Evolutionary conservation across 2,113 vertebrate species (phyloP), one percentile per base, ranked within the genome.

Genomic region (Centrocercus urophasianus): DNA sequence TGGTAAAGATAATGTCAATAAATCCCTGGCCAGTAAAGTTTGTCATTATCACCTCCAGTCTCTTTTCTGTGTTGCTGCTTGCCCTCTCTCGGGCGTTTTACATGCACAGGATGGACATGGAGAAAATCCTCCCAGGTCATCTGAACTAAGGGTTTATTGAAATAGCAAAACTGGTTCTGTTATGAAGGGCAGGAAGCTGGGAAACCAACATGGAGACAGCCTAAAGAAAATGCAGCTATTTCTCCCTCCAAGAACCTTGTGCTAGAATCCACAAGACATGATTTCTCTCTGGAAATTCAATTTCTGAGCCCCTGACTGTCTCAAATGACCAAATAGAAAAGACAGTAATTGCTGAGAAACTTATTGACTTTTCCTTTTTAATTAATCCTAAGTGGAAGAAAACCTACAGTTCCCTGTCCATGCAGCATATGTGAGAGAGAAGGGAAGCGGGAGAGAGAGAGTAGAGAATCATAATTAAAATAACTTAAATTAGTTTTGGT

Each of bases 331-430:
- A 93, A 83, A 71, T 81, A 80, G 86, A 91, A 93, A 95, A 83
- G 80, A 95, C 92, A 96, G 56, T 74, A 92, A 96, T 67, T 83
- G 92, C 93, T 87, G 81, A 92, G 80, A 95, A 83, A 95, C 79
- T 88, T 91, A 96, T 71, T 96, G 93, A 91, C 92, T 96, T 94
- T 96, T 94, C 94, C 48, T 83, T 90, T 95, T 95, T 96, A 93
- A 96, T 97, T 96, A 97, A 97, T 95, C 94, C 78, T 88, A 96
- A 97, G 67, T 92, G 76, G 93, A 97, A 96, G 92, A 92, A 93
- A 97, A 95, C 91, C 77, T 88, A 84, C 67, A 80, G 94, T 27
- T 93, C 91, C 91, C 69, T 91, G 69, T 86, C 64, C 89, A 79
- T 74, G 38, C 77, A 87, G 86, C 1, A 25, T 56, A 56, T 93